Conservation (phyloP, 2,797 vertebrate genomes). For the Spinus olivaceus region DNA sequence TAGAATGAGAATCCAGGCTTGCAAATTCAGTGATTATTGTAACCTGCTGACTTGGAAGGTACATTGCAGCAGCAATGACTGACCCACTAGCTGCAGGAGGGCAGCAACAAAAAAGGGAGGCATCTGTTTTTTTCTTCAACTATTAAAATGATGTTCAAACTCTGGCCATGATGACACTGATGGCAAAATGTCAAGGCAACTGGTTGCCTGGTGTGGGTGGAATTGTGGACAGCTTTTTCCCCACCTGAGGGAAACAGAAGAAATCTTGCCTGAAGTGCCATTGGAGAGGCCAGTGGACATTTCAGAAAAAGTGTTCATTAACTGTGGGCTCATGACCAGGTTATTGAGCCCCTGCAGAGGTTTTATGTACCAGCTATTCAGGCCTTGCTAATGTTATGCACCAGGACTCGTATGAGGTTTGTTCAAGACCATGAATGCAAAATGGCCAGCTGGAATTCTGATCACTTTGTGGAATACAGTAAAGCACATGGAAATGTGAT, state of each 20-base stretch:
- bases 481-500: neutral
- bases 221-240: neutral
- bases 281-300: neutral
- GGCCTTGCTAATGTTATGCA: neutral
- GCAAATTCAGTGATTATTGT: neutral
- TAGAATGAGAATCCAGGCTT: neutral
- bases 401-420: neutral
- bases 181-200: neutral
- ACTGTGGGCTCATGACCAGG: neutral
- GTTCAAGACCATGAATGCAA: neutral
- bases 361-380: neutral
- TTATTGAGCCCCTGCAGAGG: neutral
- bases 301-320: neutral
- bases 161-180: rapidly evolving
- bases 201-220: neutral
- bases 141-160: neutral
- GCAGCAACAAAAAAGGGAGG: neutral
- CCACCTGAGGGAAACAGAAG: neutral
- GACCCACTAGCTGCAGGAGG: neutral
- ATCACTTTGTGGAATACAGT: neutral
- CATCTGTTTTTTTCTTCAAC: neutral
- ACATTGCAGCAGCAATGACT: neutral
- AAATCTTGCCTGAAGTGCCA: neutral
- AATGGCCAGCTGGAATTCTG: neutral
- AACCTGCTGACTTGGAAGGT: neutral